These are phyloP conservation scores for Scaptodrosophila lebanonensis DNA, from an alignment of 1,140 invertebrate genomes.

Conservation along the genomic window DNA sequence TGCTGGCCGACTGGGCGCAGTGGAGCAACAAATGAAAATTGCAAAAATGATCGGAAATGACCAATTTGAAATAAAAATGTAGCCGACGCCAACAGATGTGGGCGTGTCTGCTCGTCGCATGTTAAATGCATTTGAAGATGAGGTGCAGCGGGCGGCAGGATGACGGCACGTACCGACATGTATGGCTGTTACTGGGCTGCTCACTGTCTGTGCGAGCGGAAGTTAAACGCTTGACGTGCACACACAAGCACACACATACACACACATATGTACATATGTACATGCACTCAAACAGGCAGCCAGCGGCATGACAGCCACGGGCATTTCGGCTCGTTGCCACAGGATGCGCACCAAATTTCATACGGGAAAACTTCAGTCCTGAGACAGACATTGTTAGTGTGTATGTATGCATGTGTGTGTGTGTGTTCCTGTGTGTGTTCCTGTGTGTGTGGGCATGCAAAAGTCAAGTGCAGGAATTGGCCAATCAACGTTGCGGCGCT, in stretches of 20 bases:
- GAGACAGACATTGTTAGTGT: conserved; percentile 2
- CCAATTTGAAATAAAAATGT: conserved; percentile 70
- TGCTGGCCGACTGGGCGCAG: conserved; percentile 23
- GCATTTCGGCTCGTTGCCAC: not conserved
- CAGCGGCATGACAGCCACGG: too few species aligned
- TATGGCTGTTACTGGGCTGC: not conserved
- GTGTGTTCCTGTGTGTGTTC: not conserved
- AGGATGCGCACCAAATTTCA: conserved; percentile 20
- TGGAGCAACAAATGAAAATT: conserved; percentile 67
- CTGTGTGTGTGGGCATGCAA: conserved; percentile 33
- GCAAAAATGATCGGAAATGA: conserved; percentile 69
- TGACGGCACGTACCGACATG: not conserved
- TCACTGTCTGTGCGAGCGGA: conserved; percentile 29
- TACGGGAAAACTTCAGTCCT: conserved; percentile 38
- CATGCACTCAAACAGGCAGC: too few species aligned
- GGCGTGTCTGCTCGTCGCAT: conserved; percentile 1
- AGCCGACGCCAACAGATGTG: conserved; percentile 21
- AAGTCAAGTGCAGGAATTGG: conserved; percentile 48
- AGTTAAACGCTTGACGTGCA: conserved; percentile 46
- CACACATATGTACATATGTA: too few species aligned
- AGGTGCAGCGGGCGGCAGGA: too few species aligned
- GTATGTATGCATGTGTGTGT: too few species aligned
- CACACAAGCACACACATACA: conserved; percentile 32
- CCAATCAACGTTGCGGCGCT: conserved; percentile 31
- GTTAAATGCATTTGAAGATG: conserved; percentile 23